Conservation (phyloP, 2,113 vertebrate genomes). For the Nothoprocta perdicaria region DNA sequence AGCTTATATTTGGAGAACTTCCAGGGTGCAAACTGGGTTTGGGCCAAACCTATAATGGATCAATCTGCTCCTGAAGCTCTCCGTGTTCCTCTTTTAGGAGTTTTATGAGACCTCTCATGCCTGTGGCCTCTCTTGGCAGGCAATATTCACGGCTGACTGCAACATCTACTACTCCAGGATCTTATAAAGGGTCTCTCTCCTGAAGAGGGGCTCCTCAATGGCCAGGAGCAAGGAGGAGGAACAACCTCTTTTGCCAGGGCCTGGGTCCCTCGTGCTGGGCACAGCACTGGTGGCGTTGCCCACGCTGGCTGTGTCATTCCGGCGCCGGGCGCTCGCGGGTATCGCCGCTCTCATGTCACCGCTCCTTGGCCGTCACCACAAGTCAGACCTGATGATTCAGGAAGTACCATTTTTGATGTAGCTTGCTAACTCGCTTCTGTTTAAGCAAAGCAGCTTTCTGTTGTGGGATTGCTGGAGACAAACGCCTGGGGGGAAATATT, state of each 20-base stretch:
- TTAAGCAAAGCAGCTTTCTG: constrained; percentile 71
- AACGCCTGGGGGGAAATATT: constrained; percentile 69
- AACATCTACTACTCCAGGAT: neutral
- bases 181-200: neutral
- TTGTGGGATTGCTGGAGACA: constrained; percentile 70
- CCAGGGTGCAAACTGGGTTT: neutral
- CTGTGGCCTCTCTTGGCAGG: neutral
- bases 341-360: constrained; percentile 39
- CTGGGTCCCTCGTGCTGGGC: too few relatives aligned
- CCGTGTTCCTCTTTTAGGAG: neutral
- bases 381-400: constrained; percentile 71
- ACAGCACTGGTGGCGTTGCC: neutral
- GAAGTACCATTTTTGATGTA: constrained; percentile 65
- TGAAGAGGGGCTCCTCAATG: neutral
- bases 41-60: neutral
- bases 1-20: neutral
- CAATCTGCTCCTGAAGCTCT: neutral
- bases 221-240: neutral
- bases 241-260: neutral
- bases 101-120: neutral
- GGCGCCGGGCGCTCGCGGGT: constrained; percentile 39
- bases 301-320: constrained; percentile 25
- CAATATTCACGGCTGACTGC: neutral
- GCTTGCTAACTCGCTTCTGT: constrained; percentile 67
- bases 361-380: constrained; percentile 54